Evolutionary conservation across 2,888 invertebrate species (phyloP).

Genomic region (Drosophila tripunctata): DNA sequence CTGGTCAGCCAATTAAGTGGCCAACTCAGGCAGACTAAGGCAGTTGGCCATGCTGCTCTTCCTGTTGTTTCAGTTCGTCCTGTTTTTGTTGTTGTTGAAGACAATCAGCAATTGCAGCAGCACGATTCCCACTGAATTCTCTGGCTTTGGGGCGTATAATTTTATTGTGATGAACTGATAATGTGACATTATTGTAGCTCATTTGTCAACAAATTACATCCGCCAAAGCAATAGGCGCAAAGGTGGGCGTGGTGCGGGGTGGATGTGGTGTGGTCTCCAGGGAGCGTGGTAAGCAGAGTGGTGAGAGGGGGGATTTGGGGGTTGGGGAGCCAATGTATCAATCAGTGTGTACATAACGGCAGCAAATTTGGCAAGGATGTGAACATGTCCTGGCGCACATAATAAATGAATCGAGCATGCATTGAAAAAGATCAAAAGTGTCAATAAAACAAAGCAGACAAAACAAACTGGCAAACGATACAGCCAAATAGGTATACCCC

Average conservation of each 20-base stretch:
- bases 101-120: constrained; percentile 50
- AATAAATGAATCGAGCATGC: constrained; percentile 77
- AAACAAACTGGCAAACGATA: constrained; percentile 56
- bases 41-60: background rate
- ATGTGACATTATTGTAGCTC: constrained; percentile 78
- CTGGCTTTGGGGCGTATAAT: constrained; percentile 59
- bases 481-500: constrained; percentile 22
- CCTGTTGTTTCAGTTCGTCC: constrained; percentile 1
- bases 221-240: constrained; percentile 27
- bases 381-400: constrained; percentile 48
- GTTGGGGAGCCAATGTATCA: constrained; percentile 61
- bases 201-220: constrained; percentile 79
- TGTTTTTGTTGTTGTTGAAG: background rate
- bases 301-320: background rate
- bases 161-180: constrained; percentile 80
- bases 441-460: constrained; percentile 77
- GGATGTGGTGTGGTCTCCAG: constrained; percentile 11
- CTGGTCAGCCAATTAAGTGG: constrained; percentile 54
- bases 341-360: constrained; percentile 66
- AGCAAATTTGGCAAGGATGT: constrained; percentile 45
- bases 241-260: constrained; percentile 51
- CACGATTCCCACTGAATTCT: constrained; percentile 12
- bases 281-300: background rate
- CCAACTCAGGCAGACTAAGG: constrained; percentile 20
- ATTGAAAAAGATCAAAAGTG: constrained; percentile 78